Base-by-base conservation (phyloP, 2,797 vertebrate species). In the Syndactyla subalaris region DNA sequence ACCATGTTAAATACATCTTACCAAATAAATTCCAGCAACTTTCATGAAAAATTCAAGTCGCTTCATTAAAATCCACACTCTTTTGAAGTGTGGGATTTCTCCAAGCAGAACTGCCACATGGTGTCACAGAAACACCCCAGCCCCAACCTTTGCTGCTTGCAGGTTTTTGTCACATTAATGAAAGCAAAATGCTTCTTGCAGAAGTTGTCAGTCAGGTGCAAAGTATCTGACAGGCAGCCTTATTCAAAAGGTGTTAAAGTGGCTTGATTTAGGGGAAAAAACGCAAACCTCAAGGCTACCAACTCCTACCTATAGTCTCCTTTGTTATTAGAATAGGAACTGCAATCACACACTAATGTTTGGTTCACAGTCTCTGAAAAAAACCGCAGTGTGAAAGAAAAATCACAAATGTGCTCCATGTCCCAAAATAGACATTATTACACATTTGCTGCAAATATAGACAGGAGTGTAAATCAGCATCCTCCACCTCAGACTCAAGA, bases 1-100 rank as follows among this genome's bases (percentile, higher is more conserved):
- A 27, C 3, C 46, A 62, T 0, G 0, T 29, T 19, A 46, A 63
- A 68, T 10, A 48, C n/a, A 9, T 2, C 2, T 7, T 2, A 43
- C 9, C 20, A 75, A 85, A 66, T 1, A 46, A 38, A 80, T 20
- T 27, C 52, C 61, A 61, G 52, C 55, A 88, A 45, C 5, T 0
- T 10, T 3, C 43, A 61, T 2, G 32, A 71, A 75, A 63, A 85
- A 41, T 38, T 59, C 23, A 43, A 57, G 43, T 8, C 0, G 0
- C 34, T 46, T 38, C 19, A 12, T 52, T 80, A 48, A 91, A 91
- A 83, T 15, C 49, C 45, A 62, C 0, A 1, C 48, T 46, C 48
- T 74, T 73, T 38, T 12, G 23, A 85, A 71, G 34, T 1, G 23
- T 2, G 17, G 61, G 65, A 52, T 71, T 61, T 49, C 54, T 59